Evolutionary conservation across 1,140 invertebrate species (phyloP).

Genomic region (Mercenaria mercenaria): DNA sequence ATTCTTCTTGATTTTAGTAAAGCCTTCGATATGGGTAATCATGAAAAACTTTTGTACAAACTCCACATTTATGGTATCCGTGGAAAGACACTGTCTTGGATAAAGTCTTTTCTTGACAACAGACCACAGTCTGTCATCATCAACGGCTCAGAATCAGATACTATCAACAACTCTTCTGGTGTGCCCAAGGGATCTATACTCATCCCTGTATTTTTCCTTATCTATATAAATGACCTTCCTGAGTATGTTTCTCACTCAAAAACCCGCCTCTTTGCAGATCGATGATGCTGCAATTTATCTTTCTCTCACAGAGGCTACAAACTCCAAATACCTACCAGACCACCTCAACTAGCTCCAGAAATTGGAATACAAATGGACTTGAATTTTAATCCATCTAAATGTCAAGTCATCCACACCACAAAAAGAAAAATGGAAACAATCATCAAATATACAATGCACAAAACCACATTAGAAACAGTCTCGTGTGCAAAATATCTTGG

Average conservation of each 20-base stretch:
- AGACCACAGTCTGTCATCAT: conserved; percentile 55
- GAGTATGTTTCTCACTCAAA: no score
- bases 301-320: background rate
- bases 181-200: conserved; percentile 70
- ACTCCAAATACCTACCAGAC: background rate
- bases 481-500: no score
- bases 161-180: conserved; percentile 7
- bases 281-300: conserved; percentile 11
- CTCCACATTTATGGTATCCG: conserved; percentile 39
- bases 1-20: conserved; percentile 56
- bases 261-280: conserved; percentile 27
- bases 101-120: no score
- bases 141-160: conserved; percentile 2
- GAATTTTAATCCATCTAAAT: no score
- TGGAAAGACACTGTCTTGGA: conserved; percentile 41
- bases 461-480: no score
- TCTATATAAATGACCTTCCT: no score
- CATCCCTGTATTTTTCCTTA: conserved; percentile 55
- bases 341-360: background rate
- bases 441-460: no score
- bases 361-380: background rate
- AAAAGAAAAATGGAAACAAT: no score
- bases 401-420: no score
- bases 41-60: conserved; percentile 57
- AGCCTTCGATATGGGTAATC: conserved; percentile 67